Conservation (phyloP, 2,888 invertebrate genomes). For the Latrodectus elegans region DNA sequence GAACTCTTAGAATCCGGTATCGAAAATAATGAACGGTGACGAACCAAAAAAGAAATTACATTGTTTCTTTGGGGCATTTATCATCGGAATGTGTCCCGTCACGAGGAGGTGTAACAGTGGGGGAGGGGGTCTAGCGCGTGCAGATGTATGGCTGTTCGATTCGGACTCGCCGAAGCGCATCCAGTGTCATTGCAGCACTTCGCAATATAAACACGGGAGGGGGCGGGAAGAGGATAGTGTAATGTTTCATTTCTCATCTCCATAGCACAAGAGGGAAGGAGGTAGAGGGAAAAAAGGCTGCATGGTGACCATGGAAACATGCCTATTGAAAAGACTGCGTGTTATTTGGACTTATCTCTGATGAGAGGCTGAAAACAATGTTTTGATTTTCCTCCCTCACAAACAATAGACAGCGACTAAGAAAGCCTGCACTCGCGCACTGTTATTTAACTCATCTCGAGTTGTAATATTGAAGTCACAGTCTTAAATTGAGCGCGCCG, state of each 20-base stretch:
- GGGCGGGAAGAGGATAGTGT: slow-evolving; percentile 29
- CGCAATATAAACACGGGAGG: slow-evolving; percentile 56
- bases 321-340: not conserved
- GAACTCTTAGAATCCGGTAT: not conserved
- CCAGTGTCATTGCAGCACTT: slow-evolving; percentile 52
- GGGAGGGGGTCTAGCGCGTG: slow-evolving; percentile 15
- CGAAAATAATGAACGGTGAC: not conserved
- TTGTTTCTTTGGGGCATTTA: slow-evolving; percentile 30
- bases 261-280: slow-evolving; percentile 16
- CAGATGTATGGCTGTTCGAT: slow-evolving; percentile 44
- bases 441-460: too few relatives aligned
- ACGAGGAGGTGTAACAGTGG: not conserved
- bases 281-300: not conserved
- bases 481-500: too few relatives aligned
- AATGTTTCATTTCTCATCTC: slow-evolving; percentile 40
- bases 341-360: slow-evolving; percentile 3
- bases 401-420: too few relatives aligned
- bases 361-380: too few relatives aligned
- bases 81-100: not conserved
- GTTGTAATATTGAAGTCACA: too few relatives aligned
- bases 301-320: slow-evolving; percentile 42
- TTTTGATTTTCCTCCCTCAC: too few relatives aligned
- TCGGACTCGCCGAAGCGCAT: slow-evolving; percentile 51
- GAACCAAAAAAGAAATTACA: not conserved
- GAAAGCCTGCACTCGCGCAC: too few relatives aligned